phyloP scores from a whole-genome alignment of 2,113 vertebrate species.

The Morone chrysops region DNA sequence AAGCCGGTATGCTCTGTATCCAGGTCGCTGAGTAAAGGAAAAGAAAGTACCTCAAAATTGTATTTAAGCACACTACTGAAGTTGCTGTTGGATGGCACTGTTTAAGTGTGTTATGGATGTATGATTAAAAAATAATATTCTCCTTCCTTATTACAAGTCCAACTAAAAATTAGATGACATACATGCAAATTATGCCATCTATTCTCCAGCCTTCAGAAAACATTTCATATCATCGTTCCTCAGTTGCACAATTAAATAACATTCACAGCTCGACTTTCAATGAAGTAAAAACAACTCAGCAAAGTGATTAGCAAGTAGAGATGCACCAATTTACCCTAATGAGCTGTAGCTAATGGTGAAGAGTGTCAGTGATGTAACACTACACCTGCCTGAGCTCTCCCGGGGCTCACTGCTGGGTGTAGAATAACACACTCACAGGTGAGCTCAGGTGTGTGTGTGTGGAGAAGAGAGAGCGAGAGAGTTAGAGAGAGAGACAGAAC shows the following conservation, averaged over 20 bases:
- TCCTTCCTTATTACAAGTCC: too few relatives aligned
- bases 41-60: too few relatives aligned
- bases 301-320: conserved; percentile 24
- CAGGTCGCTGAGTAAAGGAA: too few relatives aligned
- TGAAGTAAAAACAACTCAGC: conserved; percentile 2
- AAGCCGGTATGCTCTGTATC: too few relatives aligned
- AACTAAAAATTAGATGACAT: too few relatives aligned
- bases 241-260: conserved; percentile 12
- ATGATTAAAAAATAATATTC: too few relatives aligned
- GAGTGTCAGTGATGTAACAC: conserved; percentile 60
- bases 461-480: neutral
- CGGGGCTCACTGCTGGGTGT: conserved; percentile 34
- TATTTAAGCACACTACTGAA: too few relatives aligned
- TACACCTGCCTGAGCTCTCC: conserved; percentile 59
- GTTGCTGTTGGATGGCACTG: too few relatives aligned
- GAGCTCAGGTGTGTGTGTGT: conserved; percentile 55
- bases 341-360: conserved; percentile 53
- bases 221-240: neutral
- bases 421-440: conserved; percentile 51
- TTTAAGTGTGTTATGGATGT: too few relatives aligned
- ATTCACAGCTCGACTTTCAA: conserved; percentile 12
- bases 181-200: too few relatives aligned
- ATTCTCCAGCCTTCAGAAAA: neutral
- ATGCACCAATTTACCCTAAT: conserved; percentile 32
- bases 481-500: neutral